phyloP scores from a whole-genome alignment of 2,888 invertebrate species.

The Dendrolimus pini region DNA sequence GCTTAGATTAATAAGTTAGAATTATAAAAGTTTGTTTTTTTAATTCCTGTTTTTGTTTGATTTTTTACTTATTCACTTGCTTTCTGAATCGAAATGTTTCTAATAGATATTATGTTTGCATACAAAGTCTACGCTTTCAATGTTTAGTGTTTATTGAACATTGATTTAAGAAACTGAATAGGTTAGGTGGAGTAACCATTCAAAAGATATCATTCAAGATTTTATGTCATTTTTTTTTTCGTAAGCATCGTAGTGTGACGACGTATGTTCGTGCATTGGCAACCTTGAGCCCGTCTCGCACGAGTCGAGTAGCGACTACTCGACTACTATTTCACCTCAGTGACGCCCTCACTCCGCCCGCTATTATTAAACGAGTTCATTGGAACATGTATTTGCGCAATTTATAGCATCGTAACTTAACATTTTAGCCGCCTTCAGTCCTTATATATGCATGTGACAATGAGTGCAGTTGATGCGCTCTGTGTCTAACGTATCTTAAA shows the following conservation, averaged over 20 bases:
- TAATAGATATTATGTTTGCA: neutral
- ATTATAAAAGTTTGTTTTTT: too few species aligned
- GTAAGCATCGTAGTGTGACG: conserved; percentile 1
- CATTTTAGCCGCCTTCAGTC: conserved; percentile 37
- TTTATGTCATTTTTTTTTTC: conserved; percentile 27
- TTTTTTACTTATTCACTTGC: too few species aligned
- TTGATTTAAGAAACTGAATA: neutral
- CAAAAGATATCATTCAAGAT: conserved; percentile 19
- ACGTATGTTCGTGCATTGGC: conserved; percentile 19
- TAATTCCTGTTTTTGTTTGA: too few species aligned
- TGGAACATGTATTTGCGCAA: conserved; percentile 76
- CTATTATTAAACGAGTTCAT: conserved; percentile 76
- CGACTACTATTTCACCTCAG: conserved; percentile 44
- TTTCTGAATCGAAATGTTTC: too few species aligned
- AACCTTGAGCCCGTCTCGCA: conserved; percentile 54
- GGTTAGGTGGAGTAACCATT: neutral
- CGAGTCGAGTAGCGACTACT: conserved; percentile 32
- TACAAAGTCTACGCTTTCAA: neutral
- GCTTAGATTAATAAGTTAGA: too few species aligned
- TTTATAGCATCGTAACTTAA: conserved; percentile 63
- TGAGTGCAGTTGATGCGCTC: conserved; percentile 3
- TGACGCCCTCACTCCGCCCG: conserved; percentile 66
- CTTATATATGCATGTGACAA: neutral
- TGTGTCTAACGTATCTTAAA: too few species aligned
- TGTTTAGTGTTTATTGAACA: neutral